Percentiles rank a stretch among this genome's conserved stretches.
phyloP scores from a whole-genome alignment of 2,888 invertebrate species.

The Heliconius ethilla region DNA sequence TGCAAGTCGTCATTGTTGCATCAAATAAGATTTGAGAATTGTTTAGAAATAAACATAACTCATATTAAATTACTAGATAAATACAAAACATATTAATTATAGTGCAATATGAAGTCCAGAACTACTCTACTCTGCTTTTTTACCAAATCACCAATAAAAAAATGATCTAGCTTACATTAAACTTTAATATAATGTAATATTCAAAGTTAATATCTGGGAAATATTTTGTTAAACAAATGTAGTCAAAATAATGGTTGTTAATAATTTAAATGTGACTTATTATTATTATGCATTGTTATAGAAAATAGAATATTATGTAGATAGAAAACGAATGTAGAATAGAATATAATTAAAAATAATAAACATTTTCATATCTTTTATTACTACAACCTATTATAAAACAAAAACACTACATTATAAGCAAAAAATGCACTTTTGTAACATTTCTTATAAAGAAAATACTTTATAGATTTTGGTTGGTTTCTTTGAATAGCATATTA shows the following conservation, averaged over 20 bases:
- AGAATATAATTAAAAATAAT: slow-evolving; percentile 39
- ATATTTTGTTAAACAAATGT: not conserved
- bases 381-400: slow-evolving; percentile 32
- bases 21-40: too few species aligned
- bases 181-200: too few species aligned
- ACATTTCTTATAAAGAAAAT: slow-evolving; percentile 22
- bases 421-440: slow-evolving; percentile 19
- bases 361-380: slow-evolving; percentile 41
- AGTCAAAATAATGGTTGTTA: not conserved
- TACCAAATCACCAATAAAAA: not conserved
- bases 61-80: not conserved
- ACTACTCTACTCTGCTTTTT: not conserved
- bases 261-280: not conserved
- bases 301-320: slow-evolving; percentile 4
- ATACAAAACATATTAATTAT: not conserved
- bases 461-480: slow-evolving; percentile 25
- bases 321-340: slow-evolving; percentile 15
- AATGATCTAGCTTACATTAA: not conserved
- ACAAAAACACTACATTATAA: slow-evolving; percentile 24
- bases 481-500: not conserved
- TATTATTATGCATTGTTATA: not conserved
- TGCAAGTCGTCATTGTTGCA: not conserved
- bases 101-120: not conserved
- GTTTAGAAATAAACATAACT: too few species aligned
- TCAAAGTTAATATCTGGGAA: not conserved